Percentiles rank a stretch among this genome's conserved stretches.
Evolutionary conservation across 2,113 vertebrate species (phyloP).

Genomic region (Vulpes vulpes): DNA sequence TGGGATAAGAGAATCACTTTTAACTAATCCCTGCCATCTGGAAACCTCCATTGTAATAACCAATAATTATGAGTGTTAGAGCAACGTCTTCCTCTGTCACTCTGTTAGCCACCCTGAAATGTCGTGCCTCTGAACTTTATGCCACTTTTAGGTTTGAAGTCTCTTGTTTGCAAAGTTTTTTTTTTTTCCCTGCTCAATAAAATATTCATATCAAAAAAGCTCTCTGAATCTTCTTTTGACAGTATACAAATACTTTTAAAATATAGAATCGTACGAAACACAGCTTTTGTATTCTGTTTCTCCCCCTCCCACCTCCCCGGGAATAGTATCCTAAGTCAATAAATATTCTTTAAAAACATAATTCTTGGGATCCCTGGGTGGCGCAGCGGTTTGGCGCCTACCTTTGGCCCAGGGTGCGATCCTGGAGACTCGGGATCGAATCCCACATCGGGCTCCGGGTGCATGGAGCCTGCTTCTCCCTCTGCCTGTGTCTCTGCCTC

Average conservation of each 20-base stretch:
- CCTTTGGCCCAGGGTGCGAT: too few relatives aligned
- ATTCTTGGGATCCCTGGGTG: too few relatives aligned
- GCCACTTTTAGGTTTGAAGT: not conserved
- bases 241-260: not conserved
- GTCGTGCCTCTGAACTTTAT: not conserved
- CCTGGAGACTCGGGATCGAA: too few relatives aligned
- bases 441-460: too few relatives aligned
- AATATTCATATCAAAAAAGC: not conserved
- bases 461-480: too few relatives aligned
- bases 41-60: not conserved
- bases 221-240: not conserved
- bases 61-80: not conserved
- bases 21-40: not conserved
- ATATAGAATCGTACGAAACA: not conserved
- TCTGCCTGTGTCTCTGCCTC: too few relatives aligned
- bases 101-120: not conserved
- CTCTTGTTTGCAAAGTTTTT: not conserved
- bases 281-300: not conserved
- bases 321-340: constrained; percentile 16
- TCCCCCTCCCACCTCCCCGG: too few relatives aligned
- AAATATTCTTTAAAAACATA: not conserved
- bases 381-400: too few relatives aligned
- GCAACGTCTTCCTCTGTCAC: not conserved
- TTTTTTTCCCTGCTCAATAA: not conserved
- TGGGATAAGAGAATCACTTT: not conserved